Evolutionary conservation across 2,113 vertebrate genomes (phyloP), one percentile per base, ranked within the genome.

Genomic region (Trichomycterus rosablanca): DNA sequence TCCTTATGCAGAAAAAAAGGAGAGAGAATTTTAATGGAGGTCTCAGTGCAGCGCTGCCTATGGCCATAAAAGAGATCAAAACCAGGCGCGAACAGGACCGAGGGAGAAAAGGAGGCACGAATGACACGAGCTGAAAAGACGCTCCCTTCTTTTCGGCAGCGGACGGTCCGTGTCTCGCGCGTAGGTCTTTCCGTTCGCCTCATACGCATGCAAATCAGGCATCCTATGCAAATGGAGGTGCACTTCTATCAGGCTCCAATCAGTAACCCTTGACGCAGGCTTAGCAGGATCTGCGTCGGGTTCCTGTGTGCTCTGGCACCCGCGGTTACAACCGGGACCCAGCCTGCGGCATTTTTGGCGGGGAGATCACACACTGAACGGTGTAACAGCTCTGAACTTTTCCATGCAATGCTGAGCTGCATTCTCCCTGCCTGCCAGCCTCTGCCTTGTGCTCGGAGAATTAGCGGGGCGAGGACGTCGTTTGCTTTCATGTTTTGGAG

Each of bases 161-260:
- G 43, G 56, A 62, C 67, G 61, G 55, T 59, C 16, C 70, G 66
- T 71, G 66, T 63, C 61, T 32, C n/a, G 8, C 45, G 61, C 63
- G 49, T 58, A 67, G 42, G 56, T 63, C 51, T 51, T 52, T 51
- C 66, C 59, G n/a, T n/a, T 51, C 54, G 54, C 43, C 67, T 58
- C 64, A 71, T 77, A 68, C 66, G 70, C 60, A 74, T 77, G 75
- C 72, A 74, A 74, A 77, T 77, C 56, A 65, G 58, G 59, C 66
- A 46, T 46, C 69, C 55, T 44, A 69, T 74, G 69, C 69, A 67
- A 72, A 72, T 59, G 20, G 46, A 20, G 43, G 32, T 61, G 37
- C 59, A 59, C 63, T 64, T 53, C 63, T 68, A 68, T 45, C 62
- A 72, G 71, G 58, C 66, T 63, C 68, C 66, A 66, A 69, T 74